These are phyloP conservation scores for Temnothorax curvispinosus DNA, from an alignment of 1,140 invertebrate species.

Conservation along the genomic window DNA sequence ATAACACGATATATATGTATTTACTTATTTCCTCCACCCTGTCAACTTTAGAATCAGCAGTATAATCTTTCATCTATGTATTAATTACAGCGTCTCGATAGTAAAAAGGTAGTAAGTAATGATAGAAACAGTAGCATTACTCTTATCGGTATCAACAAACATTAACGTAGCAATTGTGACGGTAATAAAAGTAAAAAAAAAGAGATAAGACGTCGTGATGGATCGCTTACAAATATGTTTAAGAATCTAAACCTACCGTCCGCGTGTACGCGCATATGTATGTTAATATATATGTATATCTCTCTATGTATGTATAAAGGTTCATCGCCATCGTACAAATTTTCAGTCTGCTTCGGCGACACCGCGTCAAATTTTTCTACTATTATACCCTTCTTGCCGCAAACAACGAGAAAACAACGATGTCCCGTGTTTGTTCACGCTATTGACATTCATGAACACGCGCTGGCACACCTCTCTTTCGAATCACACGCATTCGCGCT, in stretches of 20 bases:
- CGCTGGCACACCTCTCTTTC: conserved; percentile 32
- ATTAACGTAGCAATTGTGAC: conserved; percentile 45
- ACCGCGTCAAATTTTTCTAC: conserved; percentile 65
- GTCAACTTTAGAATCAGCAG: conserved; percentile 49
- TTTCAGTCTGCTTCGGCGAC: conserved; percentile 71
- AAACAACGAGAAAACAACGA: conserved; percentile 68
- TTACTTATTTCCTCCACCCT: background rate
- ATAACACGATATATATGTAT: background rate
- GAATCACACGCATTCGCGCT: background rate
- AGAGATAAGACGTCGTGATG: conserved; percentile 48
- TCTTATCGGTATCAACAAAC: conserved; percentile 32
- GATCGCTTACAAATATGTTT: conserved; percentile 37
- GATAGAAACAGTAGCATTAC: conserved; percentile 44
- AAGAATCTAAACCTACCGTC: conserved; percentile 28
- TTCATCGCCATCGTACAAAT: conserved; percentile 58
- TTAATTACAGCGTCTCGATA: conserved; percentile 55
- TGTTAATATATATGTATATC: conserved; percentile 55
- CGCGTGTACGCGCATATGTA: conserved; percentile 13
- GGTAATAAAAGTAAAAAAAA: conserved; percentile 59
- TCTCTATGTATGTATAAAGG: conserved; percentile 53
- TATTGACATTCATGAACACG: conserved; percentile 6
- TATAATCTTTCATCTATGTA: conserved; percentile 45
- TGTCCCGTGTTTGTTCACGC: conserved; percentile 34
- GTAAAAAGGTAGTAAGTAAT: conserved; percentile 55
- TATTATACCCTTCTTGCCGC: conserved; percentile 77